Conservation (phyloP, 2,113 vertebrate genomes). For the Leptobrachium ailaonicum region DNA sequence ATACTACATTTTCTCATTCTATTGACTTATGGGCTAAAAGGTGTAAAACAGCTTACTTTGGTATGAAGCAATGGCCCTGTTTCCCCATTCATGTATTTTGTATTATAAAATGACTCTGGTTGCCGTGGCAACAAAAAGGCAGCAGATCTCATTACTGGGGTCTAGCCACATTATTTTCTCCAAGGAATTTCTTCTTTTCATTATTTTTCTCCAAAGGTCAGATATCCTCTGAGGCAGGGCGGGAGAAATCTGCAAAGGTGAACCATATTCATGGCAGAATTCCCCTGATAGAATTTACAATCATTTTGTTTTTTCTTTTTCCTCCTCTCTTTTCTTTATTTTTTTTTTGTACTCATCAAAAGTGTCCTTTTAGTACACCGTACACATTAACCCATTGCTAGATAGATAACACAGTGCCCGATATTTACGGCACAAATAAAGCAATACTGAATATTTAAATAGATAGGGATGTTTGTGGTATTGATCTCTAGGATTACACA, state of each 20-base stretch:
- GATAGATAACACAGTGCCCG: too few relatives aligned
- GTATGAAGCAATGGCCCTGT: conserved; percentile 59
- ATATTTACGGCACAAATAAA: too few relatives aligned
- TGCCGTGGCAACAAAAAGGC: conserved; percentile 80
- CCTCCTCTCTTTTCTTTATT: conserved; percentile 59
- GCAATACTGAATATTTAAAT: too few relatives aligned
- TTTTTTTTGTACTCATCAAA: conserved; percentile 57
- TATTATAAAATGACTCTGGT: conserved; percentile 78
- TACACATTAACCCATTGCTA: conserved; percentile 71
- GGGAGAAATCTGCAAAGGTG: conserved; percentile 85
- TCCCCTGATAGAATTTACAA: conserved; percentile 84
- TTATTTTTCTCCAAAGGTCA: conserved; percentile 96
- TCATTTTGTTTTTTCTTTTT: conserved; percentile 77
- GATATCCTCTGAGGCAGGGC: conserved; percentile 90
- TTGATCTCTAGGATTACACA: too few relatives aligned
- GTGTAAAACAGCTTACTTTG: conserved; percentile 34
- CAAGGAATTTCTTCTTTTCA: conserved; percentile 87
- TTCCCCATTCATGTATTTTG: conserved; percentile 79
- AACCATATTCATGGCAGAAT: conserved; percentile 86
- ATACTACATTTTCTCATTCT: conserved; percentile 44
- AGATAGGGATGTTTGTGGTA: too few relatives aligned
- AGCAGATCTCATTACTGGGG: conserved; percentile 84
- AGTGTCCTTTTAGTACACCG: conserved; percentile 63
- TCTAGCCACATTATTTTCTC: conserved; percentile 84
- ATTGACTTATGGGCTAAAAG: conserved; percentile 53